These are phyloP conservation scores for Aurelia coerulea DNA, from an alignment of 30 jellyfish, hydroid and myxozoan species.

Conservation along the genomic window DNA sequence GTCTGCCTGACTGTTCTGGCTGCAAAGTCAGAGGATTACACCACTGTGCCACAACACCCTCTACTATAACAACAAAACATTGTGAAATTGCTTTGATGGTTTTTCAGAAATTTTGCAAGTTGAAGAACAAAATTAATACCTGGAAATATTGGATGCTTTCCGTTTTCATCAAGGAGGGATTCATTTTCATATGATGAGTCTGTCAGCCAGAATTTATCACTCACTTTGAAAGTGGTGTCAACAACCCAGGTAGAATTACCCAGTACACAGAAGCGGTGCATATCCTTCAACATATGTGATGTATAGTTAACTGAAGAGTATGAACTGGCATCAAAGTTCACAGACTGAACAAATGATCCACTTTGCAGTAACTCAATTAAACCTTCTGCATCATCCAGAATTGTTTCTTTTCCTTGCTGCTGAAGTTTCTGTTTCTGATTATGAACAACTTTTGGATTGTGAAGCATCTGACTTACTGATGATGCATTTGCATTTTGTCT, in stretches of 20 bases:
- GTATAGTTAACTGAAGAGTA: constrained; percentile 27
- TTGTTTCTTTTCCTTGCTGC: constrained; percentile 11
- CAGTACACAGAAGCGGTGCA: constrained; percentile 45
- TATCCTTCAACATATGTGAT: constrained; percentile 46
- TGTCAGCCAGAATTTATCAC: constrained; percentile 53
- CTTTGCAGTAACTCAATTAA: constrained; percentile 40
- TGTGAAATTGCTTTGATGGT: not conserved
- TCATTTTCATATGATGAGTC: constrained; percentile 55
- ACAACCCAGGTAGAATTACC: constrained; percentile 54
- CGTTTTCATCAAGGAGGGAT: constrained; percentile 39
- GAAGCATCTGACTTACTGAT: constrained; percentile 28
- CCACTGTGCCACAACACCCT: too few relatives aligned
- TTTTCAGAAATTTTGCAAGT: not conserved
- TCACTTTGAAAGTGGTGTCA: constrained; percentile 51
- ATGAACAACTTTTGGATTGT: constrained; percentile 49
- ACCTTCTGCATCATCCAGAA: constrained; percentile 33
- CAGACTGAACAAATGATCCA: constrained; percentile 52
- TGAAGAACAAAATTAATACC: not conserved
- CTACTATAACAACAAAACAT: not conserved
- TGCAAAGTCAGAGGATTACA: too few relatives aligned
- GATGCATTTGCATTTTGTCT: constrained; percentile 24
- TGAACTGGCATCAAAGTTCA: constrained; percentile 44
- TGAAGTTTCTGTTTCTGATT: constrained; percentile 50
- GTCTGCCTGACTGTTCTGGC: too few relatives aligned
- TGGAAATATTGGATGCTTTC: not conserved